Evolutionary conservation across 2,113 vertebrate species (phyloP).

Genomic region (Vulpes vulpes): DNA sequence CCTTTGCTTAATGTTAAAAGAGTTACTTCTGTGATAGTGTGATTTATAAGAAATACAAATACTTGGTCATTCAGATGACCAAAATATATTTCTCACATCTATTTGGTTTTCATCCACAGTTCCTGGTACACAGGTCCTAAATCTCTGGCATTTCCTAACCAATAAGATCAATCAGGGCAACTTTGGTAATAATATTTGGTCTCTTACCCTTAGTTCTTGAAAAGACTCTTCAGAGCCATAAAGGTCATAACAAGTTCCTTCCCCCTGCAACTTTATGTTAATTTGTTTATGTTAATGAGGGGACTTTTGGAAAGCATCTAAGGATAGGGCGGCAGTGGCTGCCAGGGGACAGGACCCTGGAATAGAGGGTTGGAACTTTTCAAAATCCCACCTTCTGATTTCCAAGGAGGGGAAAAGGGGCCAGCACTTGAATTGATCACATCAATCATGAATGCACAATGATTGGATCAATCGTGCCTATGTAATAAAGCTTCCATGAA

Average conservation of each 20-base stretch:
- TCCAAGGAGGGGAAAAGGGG: neutral
- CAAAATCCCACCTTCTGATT: neutral
- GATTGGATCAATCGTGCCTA: neutral
- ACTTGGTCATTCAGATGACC: neutral
- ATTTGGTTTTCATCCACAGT: neutral
- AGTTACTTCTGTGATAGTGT: neutral
- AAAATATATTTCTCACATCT: conserved; percentile 12
- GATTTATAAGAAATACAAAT: neutral
- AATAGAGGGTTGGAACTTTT: neutral
- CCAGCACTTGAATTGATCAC: neutral
- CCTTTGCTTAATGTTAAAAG: neutral
- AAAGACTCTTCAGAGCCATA: neutral
- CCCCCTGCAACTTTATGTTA: neutral
- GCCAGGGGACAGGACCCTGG: neutral
- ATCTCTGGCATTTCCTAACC: neutral
- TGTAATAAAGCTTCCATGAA: neutral
- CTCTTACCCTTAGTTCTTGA: neutral
- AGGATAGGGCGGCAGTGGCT: neutral
- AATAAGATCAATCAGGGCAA: neutral
- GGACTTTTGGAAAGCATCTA: neutral
- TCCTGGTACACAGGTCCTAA: neutral
- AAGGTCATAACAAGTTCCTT: neutral
- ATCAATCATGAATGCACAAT: neutral
- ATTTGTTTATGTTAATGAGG: neutral
- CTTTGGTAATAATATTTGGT: neutral